These are phyloP conservation scores for Lasioglossum marginatum DNA, from an alignment of 2,888 invertebrate genomes.

Conservation along the genomic window DNA sequence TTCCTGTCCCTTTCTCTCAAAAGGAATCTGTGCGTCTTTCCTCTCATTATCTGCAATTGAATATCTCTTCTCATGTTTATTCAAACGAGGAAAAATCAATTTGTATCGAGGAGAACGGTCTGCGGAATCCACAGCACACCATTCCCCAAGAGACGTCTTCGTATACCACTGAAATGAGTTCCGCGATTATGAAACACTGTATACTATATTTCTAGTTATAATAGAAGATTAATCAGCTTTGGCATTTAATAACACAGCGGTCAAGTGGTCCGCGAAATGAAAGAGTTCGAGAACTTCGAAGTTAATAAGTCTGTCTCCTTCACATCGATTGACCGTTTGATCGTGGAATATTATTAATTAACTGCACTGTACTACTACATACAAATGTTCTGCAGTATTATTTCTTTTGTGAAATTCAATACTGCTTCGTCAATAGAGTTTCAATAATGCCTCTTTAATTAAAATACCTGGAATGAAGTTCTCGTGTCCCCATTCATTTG, in stretches of 20 bases:
- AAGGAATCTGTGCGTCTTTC: not conserved
- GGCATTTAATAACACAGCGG: not conserved
- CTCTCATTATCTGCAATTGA: not conserved
- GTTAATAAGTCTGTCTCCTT: not conserved
- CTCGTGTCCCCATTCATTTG: not conserved
- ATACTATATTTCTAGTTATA: not conserved
- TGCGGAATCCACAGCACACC: not conserved
- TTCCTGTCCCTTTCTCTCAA: not conserved
- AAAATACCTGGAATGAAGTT: not conserved
- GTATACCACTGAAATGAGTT: not conserved
- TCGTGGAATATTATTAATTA: not conserved
- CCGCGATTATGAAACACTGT: not conserved
- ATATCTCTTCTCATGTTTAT: not conserved
- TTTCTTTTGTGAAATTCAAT: not conserved
- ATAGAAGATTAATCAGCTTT: not conserved
- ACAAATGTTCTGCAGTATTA: not conserved
- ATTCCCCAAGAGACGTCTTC: not conserved
- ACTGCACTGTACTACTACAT: no score
- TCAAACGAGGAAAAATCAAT: not conserved
- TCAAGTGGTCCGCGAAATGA: not conserved
- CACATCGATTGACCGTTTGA: not conserved
- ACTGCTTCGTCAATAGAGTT: not conserved
- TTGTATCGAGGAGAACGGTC: not conserved
- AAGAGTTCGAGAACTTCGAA: not conserved
- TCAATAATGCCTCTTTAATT: slow-evolving; percentile 4